phyloP scores from a whole-genome alignment of 1,140 invertebrate genomes.

The Dreissena rostriformis region DNA sequence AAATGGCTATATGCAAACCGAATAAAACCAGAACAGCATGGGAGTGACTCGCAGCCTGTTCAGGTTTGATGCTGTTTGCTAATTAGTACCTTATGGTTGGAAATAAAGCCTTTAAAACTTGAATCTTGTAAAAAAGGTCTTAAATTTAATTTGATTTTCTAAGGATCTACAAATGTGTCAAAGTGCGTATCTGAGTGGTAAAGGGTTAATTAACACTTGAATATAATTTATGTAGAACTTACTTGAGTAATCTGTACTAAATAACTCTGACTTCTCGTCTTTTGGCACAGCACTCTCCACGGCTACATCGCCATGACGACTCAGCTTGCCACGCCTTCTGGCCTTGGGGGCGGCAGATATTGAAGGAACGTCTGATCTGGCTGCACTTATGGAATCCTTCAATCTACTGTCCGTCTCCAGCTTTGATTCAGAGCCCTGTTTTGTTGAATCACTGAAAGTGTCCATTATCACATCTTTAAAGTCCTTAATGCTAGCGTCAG shows the following conservation, averaged over 20 bases:
- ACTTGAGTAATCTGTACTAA: constrained; percentile 79
- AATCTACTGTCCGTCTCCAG: constrained; percentile 10
- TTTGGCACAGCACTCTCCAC: constrained; percentile 89
- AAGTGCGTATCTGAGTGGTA: no score
- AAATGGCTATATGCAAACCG: no score
- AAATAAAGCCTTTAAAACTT: no score
- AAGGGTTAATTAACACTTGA: neutral
- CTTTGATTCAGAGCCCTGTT: constrained; percentile 10
- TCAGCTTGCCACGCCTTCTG: constrained; percentile 42
- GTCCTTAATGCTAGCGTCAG: constrained; percentile 71
- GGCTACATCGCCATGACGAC: constrained; percentile 57
- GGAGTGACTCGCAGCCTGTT: no score
- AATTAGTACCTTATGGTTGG: no score
- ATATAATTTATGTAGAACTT: constrained; percentile 24
- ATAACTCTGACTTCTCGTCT: constrained; percentile 96
- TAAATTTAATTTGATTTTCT: no score
- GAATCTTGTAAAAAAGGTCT: no score
- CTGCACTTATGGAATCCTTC: neutral
- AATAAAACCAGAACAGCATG: no score
- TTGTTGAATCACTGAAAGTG: constrained; percentile 26
- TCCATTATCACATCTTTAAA: constrained; percentile 60
- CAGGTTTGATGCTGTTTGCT: no score
- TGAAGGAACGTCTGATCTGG: constrained; percentile 45
- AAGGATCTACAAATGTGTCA: no score
- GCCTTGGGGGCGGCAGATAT: constrained; percentile 41